Evolutionary conservation across 2,113 vertebrate genomes (phyloP).

Genomic region (Podocnemis expansa): DNA sequence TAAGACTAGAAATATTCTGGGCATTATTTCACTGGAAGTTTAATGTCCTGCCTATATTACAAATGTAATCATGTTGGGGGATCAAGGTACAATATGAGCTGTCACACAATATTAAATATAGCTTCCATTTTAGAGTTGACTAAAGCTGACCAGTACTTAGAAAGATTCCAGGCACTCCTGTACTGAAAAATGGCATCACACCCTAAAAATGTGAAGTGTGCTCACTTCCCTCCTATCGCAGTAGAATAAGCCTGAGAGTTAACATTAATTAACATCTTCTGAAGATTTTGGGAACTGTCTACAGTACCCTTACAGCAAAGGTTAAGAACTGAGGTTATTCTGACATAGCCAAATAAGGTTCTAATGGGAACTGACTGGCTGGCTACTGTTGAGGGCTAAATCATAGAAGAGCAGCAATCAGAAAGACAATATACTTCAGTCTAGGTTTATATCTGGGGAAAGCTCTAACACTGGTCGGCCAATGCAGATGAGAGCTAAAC

Average conservation of each 20-base stretch:
- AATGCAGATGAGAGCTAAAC: neutral
- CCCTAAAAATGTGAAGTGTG: neutral
- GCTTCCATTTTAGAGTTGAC: neutral
- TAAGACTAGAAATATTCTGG: neutral
- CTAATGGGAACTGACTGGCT: neutral
- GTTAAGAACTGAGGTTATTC: neutral
- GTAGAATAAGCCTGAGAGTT: neutral
- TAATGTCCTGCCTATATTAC: neutral
- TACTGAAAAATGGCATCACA: neutral
- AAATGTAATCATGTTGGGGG: conserved; percentile 10
- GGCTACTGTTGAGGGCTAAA: neutral
- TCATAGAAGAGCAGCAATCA: neutral
- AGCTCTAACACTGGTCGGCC: too few relatives aligned
- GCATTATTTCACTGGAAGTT: neutral
- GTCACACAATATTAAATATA: neutral
- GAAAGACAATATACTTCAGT: neutral
- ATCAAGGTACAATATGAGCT: neutral
- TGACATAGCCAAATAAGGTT: neutral
- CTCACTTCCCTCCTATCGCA: neutral
- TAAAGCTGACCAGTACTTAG: neutral
- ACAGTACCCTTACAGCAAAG: neutral
- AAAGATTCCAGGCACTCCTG: neutral
- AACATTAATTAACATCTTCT: neutral
- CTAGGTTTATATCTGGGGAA: neutral
- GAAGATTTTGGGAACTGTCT: neutral